Conservation (phyloP, 2,113 vertebrate genomes). For the Anas platyrhynchos region DNA sequence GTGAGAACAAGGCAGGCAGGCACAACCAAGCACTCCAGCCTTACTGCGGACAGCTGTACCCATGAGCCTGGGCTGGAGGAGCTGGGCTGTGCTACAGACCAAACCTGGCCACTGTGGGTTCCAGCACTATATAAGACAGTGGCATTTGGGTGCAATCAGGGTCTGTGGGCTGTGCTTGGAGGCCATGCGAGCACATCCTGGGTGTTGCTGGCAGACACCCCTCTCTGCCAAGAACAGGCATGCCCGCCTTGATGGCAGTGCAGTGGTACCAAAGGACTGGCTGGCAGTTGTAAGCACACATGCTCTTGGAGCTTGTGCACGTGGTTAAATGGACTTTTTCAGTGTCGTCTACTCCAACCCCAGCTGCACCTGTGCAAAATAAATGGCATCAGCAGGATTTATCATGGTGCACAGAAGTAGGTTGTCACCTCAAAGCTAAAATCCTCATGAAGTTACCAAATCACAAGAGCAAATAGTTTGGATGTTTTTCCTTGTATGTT, state of each 20-base stretch:
- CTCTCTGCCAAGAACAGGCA: not conserved
- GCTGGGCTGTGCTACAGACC: not conserved
- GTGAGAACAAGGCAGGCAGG: not conserved
- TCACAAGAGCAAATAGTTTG: not conserved
- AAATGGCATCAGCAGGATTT: not conserved
- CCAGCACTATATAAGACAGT: not conserved
- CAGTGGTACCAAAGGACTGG: not conserved
- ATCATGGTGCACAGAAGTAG: not conserved
- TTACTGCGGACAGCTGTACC: not conserved
- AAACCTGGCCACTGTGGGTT: not conserved
- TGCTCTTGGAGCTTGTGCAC: fast-evolving
- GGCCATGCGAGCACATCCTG: not conserved
- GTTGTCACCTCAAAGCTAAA: not conserved
- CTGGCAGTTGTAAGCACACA: not conserved
- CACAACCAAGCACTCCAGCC: fast-evolving
- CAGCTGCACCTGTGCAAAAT: not conserved
- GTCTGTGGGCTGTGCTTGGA: not conserved
- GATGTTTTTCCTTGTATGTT: not conserved
- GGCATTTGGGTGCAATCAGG: not conserved
- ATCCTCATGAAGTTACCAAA: not conserved
- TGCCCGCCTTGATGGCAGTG: not conserved
- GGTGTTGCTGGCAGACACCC: not conserved
- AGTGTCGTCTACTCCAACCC: too few relatives aligned
- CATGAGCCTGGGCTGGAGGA: not conserved
- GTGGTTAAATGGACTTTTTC: not conserved